Conservation (phyloP, 2,113 vertebrate species). For the Meriones unguiculatus region DNA sequence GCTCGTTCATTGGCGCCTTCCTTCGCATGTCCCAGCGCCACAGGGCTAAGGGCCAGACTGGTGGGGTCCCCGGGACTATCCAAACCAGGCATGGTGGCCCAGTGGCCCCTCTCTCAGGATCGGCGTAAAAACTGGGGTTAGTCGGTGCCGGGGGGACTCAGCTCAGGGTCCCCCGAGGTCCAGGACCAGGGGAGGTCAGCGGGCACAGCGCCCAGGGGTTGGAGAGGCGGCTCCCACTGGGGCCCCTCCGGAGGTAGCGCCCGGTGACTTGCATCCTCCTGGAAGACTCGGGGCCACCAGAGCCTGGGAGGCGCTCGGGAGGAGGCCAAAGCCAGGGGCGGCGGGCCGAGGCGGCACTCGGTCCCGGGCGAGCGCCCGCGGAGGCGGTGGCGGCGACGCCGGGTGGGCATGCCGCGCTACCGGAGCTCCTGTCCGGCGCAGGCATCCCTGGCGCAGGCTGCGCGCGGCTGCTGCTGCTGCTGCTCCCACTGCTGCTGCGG, state of each 20-base stretch:
- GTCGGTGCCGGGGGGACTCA: conserved; percentile 59
- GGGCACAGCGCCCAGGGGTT: conserved; percentile 53
- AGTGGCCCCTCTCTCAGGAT: conserved; percentile 62
- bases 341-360: conserved; percentile 67
- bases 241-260: conserved; percentile 54
- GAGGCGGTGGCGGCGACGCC: conserved; percentile 76
- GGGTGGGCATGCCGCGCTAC: conserved; percentile 82
- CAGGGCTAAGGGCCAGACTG: conserved; percentile 61
- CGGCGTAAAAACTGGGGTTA: conserved; percentile 70
- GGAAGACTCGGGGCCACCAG: conserved; percentile 36
- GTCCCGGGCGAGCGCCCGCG: conserved; percentile 72
- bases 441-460: conserved; percentile 79
- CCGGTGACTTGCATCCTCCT: conserved; percentile 32
- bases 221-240: conserved; percentile 58
- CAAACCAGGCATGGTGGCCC: conserved; percentile 65
- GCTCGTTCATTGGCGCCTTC: conserved; percentile 72
- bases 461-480: conserved; percentile 53
- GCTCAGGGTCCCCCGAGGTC: conserved; percentile 70
- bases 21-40: conserved; percentile 65
- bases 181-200: conserved; percentile 41
- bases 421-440: conserved; percentile 79
- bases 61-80: conserved; percentile 55
- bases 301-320: conserved; percentile 52
- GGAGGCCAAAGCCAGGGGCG: conserved; percentile 55
- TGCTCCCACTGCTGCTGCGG: conserved; percentile 75